phyloP scores from a whole-genome alignment of 2,888 invertebrate genomes.

The Alentia gelatinosa region DNA sequence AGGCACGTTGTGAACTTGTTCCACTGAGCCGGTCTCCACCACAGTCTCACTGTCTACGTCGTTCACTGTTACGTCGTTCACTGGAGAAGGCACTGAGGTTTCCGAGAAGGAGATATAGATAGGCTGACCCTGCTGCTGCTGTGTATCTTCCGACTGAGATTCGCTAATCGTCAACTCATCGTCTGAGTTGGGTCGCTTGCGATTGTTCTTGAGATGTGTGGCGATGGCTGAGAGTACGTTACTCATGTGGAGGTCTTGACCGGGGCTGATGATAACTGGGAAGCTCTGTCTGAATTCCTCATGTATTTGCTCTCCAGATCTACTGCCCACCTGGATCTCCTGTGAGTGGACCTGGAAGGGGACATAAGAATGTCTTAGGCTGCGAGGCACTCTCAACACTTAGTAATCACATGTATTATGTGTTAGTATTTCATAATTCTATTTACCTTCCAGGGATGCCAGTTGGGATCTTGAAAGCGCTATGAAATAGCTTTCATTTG shows the following conservation, averaged over 20 bases:
- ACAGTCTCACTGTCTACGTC: slow-evolving; percentile 57
- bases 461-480: too few relatives aligned
- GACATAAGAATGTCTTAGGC: too few relatives aligned
- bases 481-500: too few relatives aligned
- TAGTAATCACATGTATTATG: too few relatives aligned
- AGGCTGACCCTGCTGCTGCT: slow-evolving; percentile 20
- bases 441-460: too few relatives aligned
- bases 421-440: too few relatives aligned
- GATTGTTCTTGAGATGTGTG: slow-evolving; percentile 55
- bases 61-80: slow-evolving; percentile 58
- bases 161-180: not conserved
- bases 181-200: not conserved
- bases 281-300: not conserved
- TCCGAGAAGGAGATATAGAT: slow-evolving; percentile 21
- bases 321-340: not conserved
- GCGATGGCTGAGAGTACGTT: slow-evolving; percentile 57
- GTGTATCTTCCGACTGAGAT: not conserved
- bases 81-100: slow-evolving; percentile 59
- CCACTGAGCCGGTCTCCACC: not conserved
- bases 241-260: slow-evolving; percentile 55
- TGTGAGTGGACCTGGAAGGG: not conserved
- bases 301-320: not conserved
- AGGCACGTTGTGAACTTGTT: not conserved
- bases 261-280: not conserved
- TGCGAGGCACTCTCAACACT: too few relatives aligned